These are phyloP conservation scores for Philonicus albiceps DNA, from an alignment of 2,888 invertebrate species.

Conservation along the genomic window DNA sequence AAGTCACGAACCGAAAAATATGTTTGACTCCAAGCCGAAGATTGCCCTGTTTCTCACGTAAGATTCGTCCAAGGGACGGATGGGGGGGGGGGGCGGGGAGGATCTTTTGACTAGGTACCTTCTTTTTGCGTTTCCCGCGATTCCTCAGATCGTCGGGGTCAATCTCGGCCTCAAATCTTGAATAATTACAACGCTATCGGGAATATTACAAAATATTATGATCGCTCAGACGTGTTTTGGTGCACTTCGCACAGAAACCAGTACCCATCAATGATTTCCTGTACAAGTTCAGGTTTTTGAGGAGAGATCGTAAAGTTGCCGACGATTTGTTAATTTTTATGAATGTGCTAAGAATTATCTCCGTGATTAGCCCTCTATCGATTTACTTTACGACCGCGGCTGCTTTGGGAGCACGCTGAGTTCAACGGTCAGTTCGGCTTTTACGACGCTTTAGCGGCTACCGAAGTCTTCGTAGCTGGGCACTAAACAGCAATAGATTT, in stretches of 20 bases:
- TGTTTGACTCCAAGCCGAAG: background rate
- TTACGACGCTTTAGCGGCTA: slow-evolving; percentile 14
- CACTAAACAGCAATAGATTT: background rate
- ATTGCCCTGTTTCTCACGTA: background rate
- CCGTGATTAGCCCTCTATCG: background rate
- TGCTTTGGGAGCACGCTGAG: background rate
- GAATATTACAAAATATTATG: background rate
- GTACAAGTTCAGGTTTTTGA: background rate
- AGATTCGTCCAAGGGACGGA: background rate
- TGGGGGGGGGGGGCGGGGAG: too few relatives aligned
- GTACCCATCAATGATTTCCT: background rate
- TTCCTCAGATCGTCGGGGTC: background rate
- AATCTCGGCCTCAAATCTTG: background rate
- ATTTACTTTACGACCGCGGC: background rate
- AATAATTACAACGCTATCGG: background rate
- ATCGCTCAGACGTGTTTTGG: background rate
- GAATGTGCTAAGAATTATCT: slow-evolving; percentile 12
- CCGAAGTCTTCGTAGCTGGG: background rate
- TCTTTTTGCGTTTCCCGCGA: background rate
- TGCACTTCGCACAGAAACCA: background rate
- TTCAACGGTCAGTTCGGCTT: slow-evolving; percentile 12
- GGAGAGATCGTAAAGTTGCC: slow-evolving; percentile 13
- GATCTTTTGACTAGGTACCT: background rate
- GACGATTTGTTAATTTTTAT: slow-evolving; percentile 28
- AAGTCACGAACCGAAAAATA: slow-evolving; percentile 7